Base-by-base conservation (phyloP, 2,888 invertebrate species). In the Calameuta idolon region DNA sequence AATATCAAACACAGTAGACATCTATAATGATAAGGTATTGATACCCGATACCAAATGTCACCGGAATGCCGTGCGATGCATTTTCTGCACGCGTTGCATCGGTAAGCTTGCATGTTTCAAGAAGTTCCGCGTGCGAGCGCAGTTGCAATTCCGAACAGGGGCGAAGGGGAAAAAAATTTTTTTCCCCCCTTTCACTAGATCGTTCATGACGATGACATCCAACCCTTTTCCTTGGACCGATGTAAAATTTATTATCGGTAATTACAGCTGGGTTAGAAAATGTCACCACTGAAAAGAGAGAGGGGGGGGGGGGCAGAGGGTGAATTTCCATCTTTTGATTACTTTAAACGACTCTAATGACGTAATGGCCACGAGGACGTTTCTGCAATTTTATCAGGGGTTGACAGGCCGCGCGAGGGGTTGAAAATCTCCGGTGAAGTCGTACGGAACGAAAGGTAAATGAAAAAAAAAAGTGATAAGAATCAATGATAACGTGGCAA, bases 11-110 rank as follows among this genome's bases (percentile, higher is more conserved):
- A 69, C 33, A 40, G 33, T 74, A 76, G 76, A 73, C 76, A 40
- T 73, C 35, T 33, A 80, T 76, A 75, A 75, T 75, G 55, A 79
- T 68, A 76, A 76, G 74, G 75, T 69, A 78, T 80, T 73, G 79
- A 34, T 77, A 71, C 78, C 73, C 73, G 68, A 73, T 73, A 31
- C 69, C 30, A 55, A 80, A 78, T 80, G 76, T 80, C 80, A 71
- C 74, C 69, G 71, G 76, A 79, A 69, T 73, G 74, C 33, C 78
- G 74, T 71, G 79, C 75, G 40, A 40, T 35, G 35, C 76, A 74
- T 76, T 76, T 75, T 40, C 74, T 76, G 69, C 75, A 69, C 73
- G 75, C 78, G 74, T 74, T 69, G 69, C 23, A 71, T 33, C 71
- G 55, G 23, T 55, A 55, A 55, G 55, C 55, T 23, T 55, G 55